A percentile compares a stretch with the other conserved stretches of the same genome.
These are phyloP conservation scores for Macrocentrus cingulum DNA, from an alignment of 1,140 invertebrate species.

Conservation along the genomic window DNA sequence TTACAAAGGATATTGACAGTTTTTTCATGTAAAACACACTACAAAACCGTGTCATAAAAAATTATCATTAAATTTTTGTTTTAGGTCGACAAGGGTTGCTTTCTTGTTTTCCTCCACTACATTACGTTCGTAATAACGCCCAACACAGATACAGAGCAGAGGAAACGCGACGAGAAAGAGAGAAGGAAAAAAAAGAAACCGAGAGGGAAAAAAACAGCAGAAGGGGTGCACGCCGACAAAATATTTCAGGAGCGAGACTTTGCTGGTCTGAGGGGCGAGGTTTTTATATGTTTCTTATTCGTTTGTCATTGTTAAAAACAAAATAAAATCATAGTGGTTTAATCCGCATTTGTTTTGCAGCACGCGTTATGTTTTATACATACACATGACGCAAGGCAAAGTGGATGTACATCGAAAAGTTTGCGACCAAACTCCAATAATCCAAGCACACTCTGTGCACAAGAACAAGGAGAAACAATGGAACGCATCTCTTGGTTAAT, in stretches of 20 bases:
- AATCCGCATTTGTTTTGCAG: slow-evolving; percentile 19
- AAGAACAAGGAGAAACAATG: slow-evolving; percentile 39
- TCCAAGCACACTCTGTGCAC: slow-evolving; percentile 18
- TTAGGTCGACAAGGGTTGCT: no score
- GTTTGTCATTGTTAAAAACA: background rate
- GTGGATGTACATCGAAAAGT: slow-evolving; percentile 33
- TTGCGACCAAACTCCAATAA: slow-evolving; percentile 34
- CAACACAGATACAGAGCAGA: slow-evolving; percentile 3
- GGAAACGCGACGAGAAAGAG: slow-evolving; percentile 17
- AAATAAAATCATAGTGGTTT: slow-evolving; percentile 20
- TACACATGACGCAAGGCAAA: slow-evolving; percentile 11
- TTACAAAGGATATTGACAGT: no score
- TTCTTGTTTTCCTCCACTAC: no score
- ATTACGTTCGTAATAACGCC: no score
- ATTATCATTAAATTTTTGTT: no score
- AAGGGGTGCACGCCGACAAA: no score
- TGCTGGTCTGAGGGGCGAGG: no score
- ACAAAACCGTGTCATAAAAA: no score
- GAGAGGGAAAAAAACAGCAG: background rate
- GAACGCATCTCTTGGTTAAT: slow-evolving; percentile 54
- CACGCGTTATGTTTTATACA: background rate
- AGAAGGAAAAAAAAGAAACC: background rate
- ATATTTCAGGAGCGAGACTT: no score
- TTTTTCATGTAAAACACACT: no score
- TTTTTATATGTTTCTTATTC: background rate